phyloP scores from a whole-genome alignment of 2,888 invertebrate genomes.

The Ganaspis brasiliensis region DNA sequence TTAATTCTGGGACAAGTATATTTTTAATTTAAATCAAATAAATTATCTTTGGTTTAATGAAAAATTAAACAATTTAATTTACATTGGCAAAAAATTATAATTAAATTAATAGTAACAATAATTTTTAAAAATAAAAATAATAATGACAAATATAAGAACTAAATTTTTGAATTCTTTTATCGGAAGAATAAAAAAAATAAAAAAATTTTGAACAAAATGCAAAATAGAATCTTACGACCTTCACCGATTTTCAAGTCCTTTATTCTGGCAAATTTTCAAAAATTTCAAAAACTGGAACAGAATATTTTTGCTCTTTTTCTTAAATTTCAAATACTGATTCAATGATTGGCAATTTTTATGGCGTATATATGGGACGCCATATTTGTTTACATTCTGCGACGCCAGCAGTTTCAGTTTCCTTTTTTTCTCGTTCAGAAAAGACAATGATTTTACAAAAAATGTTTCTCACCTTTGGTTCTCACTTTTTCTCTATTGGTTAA shows the following conservation, averaged over 20 bases:
- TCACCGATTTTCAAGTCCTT: not conserved
- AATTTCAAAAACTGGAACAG: not conserved
- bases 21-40: too few relatives aligned
- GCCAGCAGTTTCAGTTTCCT: not conserved
- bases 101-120: too few relatives aligned
- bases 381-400: slow-evolving; percentile 26
- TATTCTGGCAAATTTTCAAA: not conserved
- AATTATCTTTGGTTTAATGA: too few relatives aligned
- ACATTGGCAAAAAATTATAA: too few relatives aligned
- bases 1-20: too few relatives aligned
- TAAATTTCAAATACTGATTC: too few relatives aligned
- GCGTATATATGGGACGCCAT: not conserved
- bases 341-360: too few relatives aligned
- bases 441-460: not conserved
- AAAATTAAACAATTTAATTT: too few relatives aligned
- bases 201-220: not conserved
- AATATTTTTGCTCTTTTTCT: not conserved
- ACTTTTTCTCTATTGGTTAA: too few relatives aligned
- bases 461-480: not conserved
- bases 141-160: too few relatives aligned
- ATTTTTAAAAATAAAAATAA: too few relatives aligned
- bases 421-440: not conserved
- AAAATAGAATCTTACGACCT: slow-evolving; percentile 5
- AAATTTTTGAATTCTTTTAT: too few relatives aligned
- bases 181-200: not conserved